Evolutionary conservation across 2,888 invertebrate species (phyloP).

Genomic region (Micropterix aruncella): DNA sequence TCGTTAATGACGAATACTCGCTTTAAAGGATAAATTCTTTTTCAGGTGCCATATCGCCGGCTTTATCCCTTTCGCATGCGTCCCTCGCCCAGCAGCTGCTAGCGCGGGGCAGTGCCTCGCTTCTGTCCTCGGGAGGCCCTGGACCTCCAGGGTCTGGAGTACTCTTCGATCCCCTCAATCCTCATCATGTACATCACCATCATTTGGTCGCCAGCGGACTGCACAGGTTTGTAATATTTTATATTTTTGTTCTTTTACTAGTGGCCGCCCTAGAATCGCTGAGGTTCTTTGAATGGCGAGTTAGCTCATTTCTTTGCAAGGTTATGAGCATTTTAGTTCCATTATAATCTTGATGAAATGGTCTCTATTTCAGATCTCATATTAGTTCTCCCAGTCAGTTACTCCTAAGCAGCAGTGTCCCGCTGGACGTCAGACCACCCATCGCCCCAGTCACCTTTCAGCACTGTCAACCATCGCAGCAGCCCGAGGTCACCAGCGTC

Average conservation of each 20-base stretch:
- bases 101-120: constrained; percentile 28
- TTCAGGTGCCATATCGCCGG: constrained; percentile 70
- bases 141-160: constrained; percentile 31
- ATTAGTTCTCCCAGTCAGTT: constrained; percentile 36
- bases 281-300: no score
- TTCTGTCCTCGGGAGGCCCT: constrained; percentile 28
- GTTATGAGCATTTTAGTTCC: no score
- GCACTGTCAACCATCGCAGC: constrained; percentile 23
- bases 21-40: no score
- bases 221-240: background rate
- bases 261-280: no score
- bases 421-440: constrained; percentile 30
- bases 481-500: constrained; percentile 32
- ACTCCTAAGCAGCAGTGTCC: constrained; percentile 23
- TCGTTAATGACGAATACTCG: no score
- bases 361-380: constrained; percentile 21
- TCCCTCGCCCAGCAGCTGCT: constrained; percentile 33
- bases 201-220: background rate
- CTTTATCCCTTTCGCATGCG: constrained; percentile 48
- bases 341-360: no score
- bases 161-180: constrained; percentile 31
- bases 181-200: constrained; percentile 21
- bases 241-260: no score
- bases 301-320: no score
- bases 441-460: constrained; percentile 13